Evolutionary conservation across 1,140 invertebrate genomes (phyloP).

Genomic region (Brachionus angularis): DNA sequence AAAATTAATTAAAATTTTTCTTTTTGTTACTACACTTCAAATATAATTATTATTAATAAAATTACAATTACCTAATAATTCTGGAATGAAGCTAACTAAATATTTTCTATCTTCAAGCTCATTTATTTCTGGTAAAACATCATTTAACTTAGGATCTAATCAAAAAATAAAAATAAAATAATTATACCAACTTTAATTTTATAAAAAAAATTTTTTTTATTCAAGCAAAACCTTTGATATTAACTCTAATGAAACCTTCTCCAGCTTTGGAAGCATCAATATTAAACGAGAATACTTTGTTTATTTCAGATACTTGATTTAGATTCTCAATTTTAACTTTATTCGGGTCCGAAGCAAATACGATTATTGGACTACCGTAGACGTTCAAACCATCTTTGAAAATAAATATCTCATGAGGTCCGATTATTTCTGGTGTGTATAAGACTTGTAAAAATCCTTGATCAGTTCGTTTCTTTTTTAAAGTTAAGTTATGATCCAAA

Average conservation of each 20-base stretch:
- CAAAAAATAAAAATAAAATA: no score
- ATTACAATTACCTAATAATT: conserved; percentile 8
- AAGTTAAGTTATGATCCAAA: background rate
- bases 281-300: conserved; percentile 18
- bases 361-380: background rate
- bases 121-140: conserved; percentile 34
- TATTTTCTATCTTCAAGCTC: conserved; percentile 31
- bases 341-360: conserved; percentile 22
- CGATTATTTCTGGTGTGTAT: conserved; percentile 4
- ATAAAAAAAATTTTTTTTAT: background rate
- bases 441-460: conserved; percentile 22
- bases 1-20: no score
- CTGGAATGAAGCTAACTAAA: conserved; percentile 29
- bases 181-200: background rate
- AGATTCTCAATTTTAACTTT: conserved; percentile 23
- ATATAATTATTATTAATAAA: background rate
- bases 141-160: conserved; percentile 29
- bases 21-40: no score
- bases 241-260: conserved; percentile 25
- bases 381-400: conserved; percentile 8
- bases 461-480: background rate
- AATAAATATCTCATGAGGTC: conserved; percentile 3
- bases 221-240: conserved; percentile 20
- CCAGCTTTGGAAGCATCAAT: conserved; percentile 26
- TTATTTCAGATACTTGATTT: background rate